Conservation (phyloP, 2,888 invertebrate species). For the Zeuzera pyrina region DNA sequence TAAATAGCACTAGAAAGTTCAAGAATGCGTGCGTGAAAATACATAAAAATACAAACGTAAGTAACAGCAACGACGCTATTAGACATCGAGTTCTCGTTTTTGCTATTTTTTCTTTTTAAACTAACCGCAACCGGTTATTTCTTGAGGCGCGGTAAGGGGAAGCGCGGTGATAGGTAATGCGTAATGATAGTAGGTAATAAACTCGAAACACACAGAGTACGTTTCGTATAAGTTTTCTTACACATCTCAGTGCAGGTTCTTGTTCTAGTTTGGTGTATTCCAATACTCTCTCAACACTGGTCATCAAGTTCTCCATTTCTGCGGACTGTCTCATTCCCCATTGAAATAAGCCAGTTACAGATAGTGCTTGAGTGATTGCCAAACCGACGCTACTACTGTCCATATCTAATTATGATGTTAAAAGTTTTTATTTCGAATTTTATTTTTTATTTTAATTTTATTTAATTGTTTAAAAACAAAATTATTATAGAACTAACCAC, state of each 20-base stretch:
- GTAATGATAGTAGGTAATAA: neutral
- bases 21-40: no score
- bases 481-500: constrained; percentile 29
- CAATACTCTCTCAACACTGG: constrained; percentile 84
- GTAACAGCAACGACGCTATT: no score
- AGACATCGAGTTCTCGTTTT: no score
- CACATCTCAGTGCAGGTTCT: constrained; percentile 56
- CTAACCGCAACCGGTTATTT: no score
- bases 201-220: neutral
- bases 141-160: no score
- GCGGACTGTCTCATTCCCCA: constrained; percentile 94
- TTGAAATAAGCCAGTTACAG: constrained; percentile 75
- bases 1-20: no score
- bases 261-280: constrained; percentile 76
- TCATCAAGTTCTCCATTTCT: constrained; percentile 85
- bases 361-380: constrained; percentile 77
- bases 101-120: no score
- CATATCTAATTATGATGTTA: constrained; percentile 66
- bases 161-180: no score
- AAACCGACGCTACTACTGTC: constrained; percentile 75
- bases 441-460: neutral
- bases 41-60: no score
- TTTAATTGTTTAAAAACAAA: neutral
- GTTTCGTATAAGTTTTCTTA: constrained; percentile 20
- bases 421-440: neutral